Evolutionary conservation across 2,888 invertebrate species (phyloP).

Genomic region (Stenoptilia bipunctidactyla): DNA sequence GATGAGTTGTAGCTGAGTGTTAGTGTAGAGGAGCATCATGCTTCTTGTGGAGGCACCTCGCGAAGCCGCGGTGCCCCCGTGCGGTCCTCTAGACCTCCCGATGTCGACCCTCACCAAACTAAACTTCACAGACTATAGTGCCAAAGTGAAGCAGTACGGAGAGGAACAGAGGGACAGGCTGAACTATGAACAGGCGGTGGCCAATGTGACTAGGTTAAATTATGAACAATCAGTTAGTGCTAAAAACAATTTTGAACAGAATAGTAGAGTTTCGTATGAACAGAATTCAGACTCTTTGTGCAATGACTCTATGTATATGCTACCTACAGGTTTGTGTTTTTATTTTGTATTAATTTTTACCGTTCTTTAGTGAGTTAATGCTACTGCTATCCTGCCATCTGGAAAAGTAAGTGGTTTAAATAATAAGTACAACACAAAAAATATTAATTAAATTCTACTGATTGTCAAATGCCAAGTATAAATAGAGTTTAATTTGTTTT

Average conservation of each 20-base stretch:
- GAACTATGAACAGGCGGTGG: slow-evolving; percentile 50
- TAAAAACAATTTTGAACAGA: slow-evolving; percentile 34
- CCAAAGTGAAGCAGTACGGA: slow-evolving; percentile 52
- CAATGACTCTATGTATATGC: slow-evolving; percentile 40
- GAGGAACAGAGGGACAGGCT: slow-evolving; percentile 46
- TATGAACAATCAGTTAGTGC: slow-evolving; percentile 38
- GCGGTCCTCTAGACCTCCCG: slow-evolving; percentile 52
- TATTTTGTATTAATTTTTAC: slow-evolving; percentile 2
- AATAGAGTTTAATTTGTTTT: too few relatives aligned
- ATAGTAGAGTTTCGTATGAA: slow-evolving; percentile 44
- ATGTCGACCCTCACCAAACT: slow-evolving; percentile 60
- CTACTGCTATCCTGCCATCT: too few relatives aligned
- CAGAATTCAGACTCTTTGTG: slow-evolving; percentile 47
- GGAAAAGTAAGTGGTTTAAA: too few relatives aligned
- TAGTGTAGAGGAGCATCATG: slow-evolving; percentile 72
- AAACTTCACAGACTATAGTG: slow-evolving; percentile 63
- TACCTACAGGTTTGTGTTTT: slow-evolving; percentile 41
- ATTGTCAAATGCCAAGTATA: too few relatives aligned
- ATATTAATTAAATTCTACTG: too few relatives aligned
- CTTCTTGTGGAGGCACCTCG: slow-evolving; percentile 81
- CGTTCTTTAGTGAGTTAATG: too few relatives aligned
- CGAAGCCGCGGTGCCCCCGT: slow-evolving; percentile 77
- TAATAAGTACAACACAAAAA: too few relatives aligned
- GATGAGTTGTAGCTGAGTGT: slow-evolving; percentile 43
- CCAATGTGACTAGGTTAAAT: slow-evolving; percentile 43